Evolutionary conservation across 2,113 vertebrate species (phyloP), one percentile per base, ranked within the genome.

Genomic region (Paramormyrops kingsleyae): DNA sequence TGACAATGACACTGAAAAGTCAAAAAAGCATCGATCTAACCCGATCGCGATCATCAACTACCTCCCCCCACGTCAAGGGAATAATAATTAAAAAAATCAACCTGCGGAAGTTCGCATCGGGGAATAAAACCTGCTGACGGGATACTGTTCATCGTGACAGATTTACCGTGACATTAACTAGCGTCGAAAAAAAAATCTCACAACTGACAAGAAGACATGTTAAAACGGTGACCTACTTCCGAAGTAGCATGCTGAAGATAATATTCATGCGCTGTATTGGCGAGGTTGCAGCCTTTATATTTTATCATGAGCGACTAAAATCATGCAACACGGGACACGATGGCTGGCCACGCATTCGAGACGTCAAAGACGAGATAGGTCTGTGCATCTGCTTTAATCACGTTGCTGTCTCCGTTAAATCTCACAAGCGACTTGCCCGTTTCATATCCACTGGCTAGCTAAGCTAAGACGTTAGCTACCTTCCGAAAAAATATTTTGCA

Each of bases 181-280:
- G 93, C 90, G 89, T 92, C 89, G 90, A 74, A 89, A 91, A 88
- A 85, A 86, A 77, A 89, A 88, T 59, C 89, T 87, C 90, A 90
- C 91, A 93, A 90, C 91, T 91, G 91, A 92, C 91, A 92, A 92
- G 24, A 70, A 90, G 91, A 90, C 91, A 59, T 91, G 91, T 83
- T 89, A 90, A 92, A 91, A 91, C 91, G 91, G 91, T 93, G 93
- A 93, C 93, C 93, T 93, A 93, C 93, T 93, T 93, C 93, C 91
- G 90, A 92, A 93, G 92, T 92, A 91, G 92, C 92, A 89, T 90
- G 91, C 91, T 90, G 89, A 83, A 91, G 91, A 91, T 90, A 88
- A 92, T 90, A 92, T 92, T 92, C 92, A 92, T 91, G 91, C 92
- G 92, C 90, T 91, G 89, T 84, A 49, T 83, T 92, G 88, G 89